Evolutionary conservation across 2,113 vertebrate species (phyloP).

Genomic region (Bombycilla garrulus): DNA sequence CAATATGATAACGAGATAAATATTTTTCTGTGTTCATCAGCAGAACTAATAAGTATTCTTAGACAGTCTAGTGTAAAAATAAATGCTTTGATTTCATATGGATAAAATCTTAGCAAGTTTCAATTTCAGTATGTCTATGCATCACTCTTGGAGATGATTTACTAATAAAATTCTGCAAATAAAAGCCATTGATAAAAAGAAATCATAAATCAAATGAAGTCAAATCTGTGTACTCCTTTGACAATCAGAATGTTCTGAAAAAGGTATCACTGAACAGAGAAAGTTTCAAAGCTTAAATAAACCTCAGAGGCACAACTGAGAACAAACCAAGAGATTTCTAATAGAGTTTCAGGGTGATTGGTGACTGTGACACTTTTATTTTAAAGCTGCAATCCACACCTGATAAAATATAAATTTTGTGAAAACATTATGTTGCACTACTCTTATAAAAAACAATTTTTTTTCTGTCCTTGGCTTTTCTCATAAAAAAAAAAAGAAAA

Average conservation of each 20-base stretch:
- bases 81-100: not conserved
- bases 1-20: not conserved
- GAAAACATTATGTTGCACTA: not conserved
- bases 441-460: not conserved
- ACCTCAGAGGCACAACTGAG: not conserved
- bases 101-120: not conserved
- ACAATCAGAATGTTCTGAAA: not conserved
- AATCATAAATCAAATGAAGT: not conserved
- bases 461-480: not conserved
- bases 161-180: not conserved
- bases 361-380: not conserved
- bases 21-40: not conserved
- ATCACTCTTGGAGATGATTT: not conserved
- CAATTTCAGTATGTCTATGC: not conserved
- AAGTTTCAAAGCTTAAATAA: not conserved
- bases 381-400: not conserved
- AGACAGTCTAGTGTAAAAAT: not conserved
- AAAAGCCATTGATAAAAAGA: not conserved
- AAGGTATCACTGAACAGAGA: not conserved
- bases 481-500: not conserved
- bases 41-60: not conserved
- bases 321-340: constrained; percentile 11
- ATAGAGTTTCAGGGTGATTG: not conserved
- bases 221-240: not conserved
- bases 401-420: constrained; percentile 15